A percentile compares a stretch with the other conserved stretches of the same genome.
These are phyloP conservation scores for Scolanthus callimorphus DNA, from an alignment of 92 coral and sea anemone species.

Conservation along the genomic window DNA sequence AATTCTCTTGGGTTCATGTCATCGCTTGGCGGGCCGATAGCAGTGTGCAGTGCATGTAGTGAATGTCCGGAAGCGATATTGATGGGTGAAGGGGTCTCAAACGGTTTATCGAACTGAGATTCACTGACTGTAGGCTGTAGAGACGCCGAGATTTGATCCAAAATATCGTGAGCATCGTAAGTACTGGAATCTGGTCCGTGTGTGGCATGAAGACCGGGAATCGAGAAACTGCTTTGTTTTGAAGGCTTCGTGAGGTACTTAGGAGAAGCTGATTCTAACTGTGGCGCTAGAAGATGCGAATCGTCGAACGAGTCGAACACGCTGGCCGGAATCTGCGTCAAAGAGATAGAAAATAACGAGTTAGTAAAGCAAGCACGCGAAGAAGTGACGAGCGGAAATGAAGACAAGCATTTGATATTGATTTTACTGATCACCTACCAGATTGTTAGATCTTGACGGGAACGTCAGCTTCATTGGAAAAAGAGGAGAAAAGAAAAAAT, in stretches of 20 bases:
- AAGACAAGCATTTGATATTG: slow-evolving; percentile 57
- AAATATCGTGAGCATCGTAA: slow-evolving; percentile 96
- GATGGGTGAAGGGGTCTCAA: slow-evolving; percentile 95
- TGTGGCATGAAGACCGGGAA: slow-evolving; percentile 83
- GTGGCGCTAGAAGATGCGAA: slow-evolving; percentile 85
- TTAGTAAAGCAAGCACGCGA: slow-evolving; percentile 33
- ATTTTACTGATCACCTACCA: slow-evolving; percentile 94
- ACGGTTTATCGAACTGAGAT: slow-evolving; percentile 97
- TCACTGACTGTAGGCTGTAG: slow-evolving; percentile 97
- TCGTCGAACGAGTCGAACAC: slow-evolving; percentile 98
- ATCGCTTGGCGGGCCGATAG: slow-evolving; percentile 79
- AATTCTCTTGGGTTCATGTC: slow-evolving; percentile 99
- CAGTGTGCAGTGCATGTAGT: slow-evolving; percentile 86
- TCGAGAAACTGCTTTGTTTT: slow-evolving; percentile 80
- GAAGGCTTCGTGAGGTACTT: slow-evolving; percentile 89
- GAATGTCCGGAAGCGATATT: slow-evolving; percentile 76
- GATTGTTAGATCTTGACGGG: slow-evolving; percentile 98
- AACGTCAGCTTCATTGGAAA: slow-evolving; percentile 84
- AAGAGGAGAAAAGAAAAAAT: slow-evolving; percentile 23
- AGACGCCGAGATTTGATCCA: slow-evolving; percentile 99
- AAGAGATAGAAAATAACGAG: slow-evolving; percentile 30
- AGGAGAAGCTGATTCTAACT: slow-evolving; percentile 80
- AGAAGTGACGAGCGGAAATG: slow-evolving; percentile 79
- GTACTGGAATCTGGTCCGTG: slow-evolving; percentile 89
- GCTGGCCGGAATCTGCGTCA: slow-evolving; percentile 90